Conservation (phyloP, 1,140 invertebrate species). For the Palaemon carinicauda region DNA sequence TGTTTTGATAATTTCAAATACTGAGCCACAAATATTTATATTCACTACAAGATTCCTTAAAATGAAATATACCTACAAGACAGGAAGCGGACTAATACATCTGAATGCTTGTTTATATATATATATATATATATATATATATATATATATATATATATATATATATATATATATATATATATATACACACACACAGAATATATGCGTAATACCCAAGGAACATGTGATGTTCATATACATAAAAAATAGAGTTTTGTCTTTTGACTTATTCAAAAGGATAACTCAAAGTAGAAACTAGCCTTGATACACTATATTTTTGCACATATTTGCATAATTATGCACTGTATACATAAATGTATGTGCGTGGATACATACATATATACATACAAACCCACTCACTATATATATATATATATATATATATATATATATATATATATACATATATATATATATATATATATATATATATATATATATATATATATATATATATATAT, state of each 20-base stretch:
- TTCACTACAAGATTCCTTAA: no score
- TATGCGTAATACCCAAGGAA: no score
- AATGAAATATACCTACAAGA: no score
- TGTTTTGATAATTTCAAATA: no score
- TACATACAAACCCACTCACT: background rate
- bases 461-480: background rate
- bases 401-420: background rate
- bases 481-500: background rate
- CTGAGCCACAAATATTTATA: no score
- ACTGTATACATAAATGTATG: background rate
- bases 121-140: background rate
- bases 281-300: no score
- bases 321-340: no score
- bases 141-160: background rate
- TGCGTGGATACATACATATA: background rate
- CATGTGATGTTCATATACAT: no score
- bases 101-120: background rate
- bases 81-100: background rate
- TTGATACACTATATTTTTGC: no score
- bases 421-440: background rate
- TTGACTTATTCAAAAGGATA: no score
- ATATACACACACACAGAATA: background rate
- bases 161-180: background rate
- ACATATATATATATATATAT: background rate
- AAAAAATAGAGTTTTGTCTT: no score